phyloP scores from a whole-genome alignment of 2,888 invertebrate species.

The Lacanobia oleracea region DNA sequence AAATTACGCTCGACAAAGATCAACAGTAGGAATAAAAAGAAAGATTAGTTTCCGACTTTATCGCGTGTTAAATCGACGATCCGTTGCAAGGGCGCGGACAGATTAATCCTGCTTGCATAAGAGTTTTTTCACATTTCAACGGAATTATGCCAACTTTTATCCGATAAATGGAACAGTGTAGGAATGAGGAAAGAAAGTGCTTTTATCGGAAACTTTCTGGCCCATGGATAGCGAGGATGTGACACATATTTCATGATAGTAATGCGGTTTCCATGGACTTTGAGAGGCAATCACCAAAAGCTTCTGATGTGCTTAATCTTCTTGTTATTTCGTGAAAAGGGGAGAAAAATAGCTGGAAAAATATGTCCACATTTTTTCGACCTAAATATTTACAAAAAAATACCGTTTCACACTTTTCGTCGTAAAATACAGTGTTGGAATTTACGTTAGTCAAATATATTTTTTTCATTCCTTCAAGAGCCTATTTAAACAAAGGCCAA shows the following conservation, averaged over 20 bases:
- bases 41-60: slow-evolving; percentile 77
- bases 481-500: slow-evolving; percentile 17
- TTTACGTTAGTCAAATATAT: not conserved
- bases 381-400: not conserved
- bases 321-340: slow-evolving; percentile 30
- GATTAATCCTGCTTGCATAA: slow-evolving; percentile 80
- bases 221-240: slow-evolving; percentile 43
- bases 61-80: slow-evolving; percentile 80
- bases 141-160: slow-evolving; percentile 66
- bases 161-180: slow-evolving; percentile 58
- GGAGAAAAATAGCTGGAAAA: slow-evolving; percentile 29
- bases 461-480: slow-evolving; percentile 5
- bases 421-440: slow-evolving; percentile 5
- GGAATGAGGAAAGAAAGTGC: slow-evolving; percentile 56
- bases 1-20: slow-evolving; percentile 41
- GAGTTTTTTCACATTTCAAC: slow-evolving; percentile 70
- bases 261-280: slow-evolving; percentile 43
- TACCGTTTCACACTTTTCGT: not conserved
- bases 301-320: slow-evolving; percentile 34
- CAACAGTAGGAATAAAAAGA: slow-evolving; percentile 66
- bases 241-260: slow-evolving; percentile 56
- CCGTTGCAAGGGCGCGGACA: slow-evolving; percentile 77
- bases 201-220: slow-evolving; percentile 65
- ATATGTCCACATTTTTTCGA: slow-evolving; percentile 13
- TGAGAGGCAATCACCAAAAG: slow-evolving; percentile 35